Evolutionary conservation across 2,888 invertebrate species (phyloP).

Genomic region (Ernsta delagoae): DNA sequence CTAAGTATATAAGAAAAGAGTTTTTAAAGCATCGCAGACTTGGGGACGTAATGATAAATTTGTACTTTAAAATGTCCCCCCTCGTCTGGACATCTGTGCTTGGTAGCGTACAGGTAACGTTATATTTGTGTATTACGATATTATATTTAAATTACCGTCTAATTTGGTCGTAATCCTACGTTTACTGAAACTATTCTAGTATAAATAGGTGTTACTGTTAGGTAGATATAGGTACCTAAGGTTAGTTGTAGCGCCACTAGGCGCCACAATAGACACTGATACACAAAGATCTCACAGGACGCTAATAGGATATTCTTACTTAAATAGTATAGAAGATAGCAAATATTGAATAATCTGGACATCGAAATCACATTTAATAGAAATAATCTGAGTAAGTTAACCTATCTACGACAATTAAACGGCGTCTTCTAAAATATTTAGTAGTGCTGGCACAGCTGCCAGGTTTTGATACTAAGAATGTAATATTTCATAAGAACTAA

Average conservation of each 20-base stretch:
- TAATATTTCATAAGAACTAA: too few relatives aligned
- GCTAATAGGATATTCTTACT: constrained; percentile 56
- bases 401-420: constrained; percentile 47
- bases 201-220: constrained; percentile 61
- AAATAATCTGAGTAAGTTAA: constrained; percentile 51
- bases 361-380: constrained; percentile 64
- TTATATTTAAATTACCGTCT: constrained; percentile 66
- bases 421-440: constrained; percentile 29
- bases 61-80: constrained; percentile 75
- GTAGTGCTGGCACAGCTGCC: constrained; percentile 12
- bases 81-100: constrained; percentile 54
- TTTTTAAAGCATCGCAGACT: constrained; percentile 61
- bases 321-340: constrained; percentile 66
- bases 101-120: constrained; percentile 59
- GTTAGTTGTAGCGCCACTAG: constrained; percentile 38
- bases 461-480: constrained; percentile 3
- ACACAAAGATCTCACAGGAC: constrained; percentile 60
- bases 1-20: constrained; percentile 73
- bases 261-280: constrained; percentile 50
- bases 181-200: constrained; percentile 73
- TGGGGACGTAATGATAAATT: constrained; percentile 76
- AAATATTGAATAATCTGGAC: constrained; percentile 71
- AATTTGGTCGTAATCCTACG: constrained; percentile 79
- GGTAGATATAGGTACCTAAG: constrained; percentile 40
- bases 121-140: constrained; percentile 72